phyloP scores from a whole-genome alignment of 2,113 vertebrate genomes.

The Galeopterus variegatus region DNA sequence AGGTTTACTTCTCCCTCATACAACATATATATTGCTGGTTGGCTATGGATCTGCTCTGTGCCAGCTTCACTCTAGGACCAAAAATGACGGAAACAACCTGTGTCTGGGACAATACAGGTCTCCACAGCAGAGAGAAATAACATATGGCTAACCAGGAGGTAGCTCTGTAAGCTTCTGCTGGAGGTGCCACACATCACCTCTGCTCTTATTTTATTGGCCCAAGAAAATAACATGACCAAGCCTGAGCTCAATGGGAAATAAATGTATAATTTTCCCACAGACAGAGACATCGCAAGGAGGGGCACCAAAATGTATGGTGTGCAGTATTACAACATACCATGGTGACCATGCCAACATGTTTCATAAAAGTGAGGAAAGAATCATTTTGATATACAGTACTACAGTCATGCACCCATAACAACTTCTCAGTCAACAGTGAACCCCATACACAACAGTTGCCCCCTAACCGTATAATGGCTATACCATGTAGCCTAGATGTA shows the following conservation, averaged over 20 bases:
- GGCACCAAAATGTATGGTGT: background rate
- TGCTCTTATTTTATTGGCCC: constrained; percentile 6
- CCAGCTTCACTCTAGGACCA: background rate
- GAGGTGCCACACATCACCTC: background rate
- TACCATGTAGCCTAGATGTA: too few relatives aligned
- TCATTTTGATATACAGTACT: background rate
- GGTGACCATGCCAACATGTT: background rate
- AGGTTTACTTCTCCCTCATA: background rate
- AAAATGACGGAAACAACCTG: background rate
- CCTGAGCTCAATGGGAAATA: background rate
- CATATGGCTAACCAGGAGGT: background rate
- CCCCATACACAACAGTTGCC: too few relatives aligned
- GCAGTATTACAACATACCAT: background rate
- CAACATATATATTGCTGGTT: background rate
- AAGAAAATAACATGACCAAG: background rate
- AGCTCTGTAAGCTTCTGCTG: background rate
- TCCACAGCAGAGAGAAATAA: background rate
- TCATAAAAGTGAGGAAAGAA: constrained; percentile 9
- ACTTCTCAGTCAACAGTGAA: too few relatives aligned
- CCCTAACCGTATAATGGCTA: too few relatives aligned
- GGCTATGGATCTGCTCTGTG: background rate
- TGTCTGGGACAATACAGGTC: background rate
- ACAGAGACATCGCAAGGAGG: background rate
- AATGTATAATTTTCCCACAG: background rate
- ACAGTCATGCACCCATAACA: too few relatives aligned